Percentiles rank a stretch among this genome's conserved stretches.
Conservation (phyloP, 2,888 invertebrate genomes). For the Melanostoma scalare region DNA sequence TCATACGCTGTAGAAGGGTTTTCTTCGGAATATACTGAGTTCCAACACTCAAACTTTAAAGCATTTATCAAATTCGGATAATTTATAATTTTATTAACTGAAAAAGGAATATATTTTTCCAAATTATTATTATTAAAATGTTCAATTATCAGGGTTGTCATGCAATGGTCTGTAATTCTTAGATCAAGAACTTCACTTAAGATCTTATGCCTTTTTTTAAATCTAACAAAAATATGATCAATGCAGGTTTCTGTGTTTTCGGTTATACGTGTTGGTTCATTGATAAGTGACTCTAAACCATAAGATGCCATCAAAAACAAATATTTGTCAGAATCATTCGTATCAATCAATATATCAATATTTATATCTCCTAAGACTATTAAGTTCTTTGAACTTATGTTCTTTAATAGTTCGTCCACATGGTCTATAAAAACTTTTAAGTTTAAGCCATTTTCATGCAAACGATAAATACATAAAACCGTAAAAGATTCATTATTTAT, state of each 20-base stretch:
- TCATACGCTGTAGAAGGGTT: constrained; percentile 35
- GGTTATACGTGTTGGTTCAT: constrained; percentile 19
- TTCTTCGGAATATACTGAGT: constrained; percentile 5
- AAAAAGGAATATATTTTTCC: constrained; percentile 2
- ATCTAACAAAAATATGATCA: constrained; percentile 9
- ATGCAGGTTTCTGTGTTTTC: constrained; percentile 11
- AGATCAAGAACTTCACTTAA: constrained; percentile 12
- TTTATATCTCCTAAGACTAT: constrained; percentile 24
- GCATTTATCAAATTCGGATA: constrained; percentile 12
- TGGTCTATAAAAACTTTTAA: constrained; percentile 9
- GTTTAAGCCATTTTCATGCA: constrained; percentile 2
- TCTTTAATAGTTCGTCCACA: not conserved
- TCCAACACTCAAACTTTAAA: constrained; percentile 24
- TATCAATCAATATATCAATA: constrained; percentile 17
- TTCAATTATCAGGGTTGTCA: not conserved
- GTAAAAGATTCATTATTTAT: not conserved
- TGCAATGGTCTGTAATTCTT: constrained; percentile 27
- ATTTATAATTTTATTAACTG: constrained; percentile 2
- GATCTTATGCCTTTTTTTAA: not conserved
- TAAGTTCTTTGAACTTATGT: constrained; percentile 12
- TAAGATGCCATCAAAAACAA: constrained; percentile 15
- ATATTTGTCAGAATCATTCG: not conserved
- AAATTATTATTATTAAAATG: not conserved
- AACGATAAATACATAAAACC: constrained; percentile 1
- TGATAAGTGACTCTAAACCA: constrained; percentile 15